Evolutionary conservation across 2,113 vertebrate species (phyloP), one percentile per base, ranked within the genome.

Genomic region (Alosa alosa): DNA sequence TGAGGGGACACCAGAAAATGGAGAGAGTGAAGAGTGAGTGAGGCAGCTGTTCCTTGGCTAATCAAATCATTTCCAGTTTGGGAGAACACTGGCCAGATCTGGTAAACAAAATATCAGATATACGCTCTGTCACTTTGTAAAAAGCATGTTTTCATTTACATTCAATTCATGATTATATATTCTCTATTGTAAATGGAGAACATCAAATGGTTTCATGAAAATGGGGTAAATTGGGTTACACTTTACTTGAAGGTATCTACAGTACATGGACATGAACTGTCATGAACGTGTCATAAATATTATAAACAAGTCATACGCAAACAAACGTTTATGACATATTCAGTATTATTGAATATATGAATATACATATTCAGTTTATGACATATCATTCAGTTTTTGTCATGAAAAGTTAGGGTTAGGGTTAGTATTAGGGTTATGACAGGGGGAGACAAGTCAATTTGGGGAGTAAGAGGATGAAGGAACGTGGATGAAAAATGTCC

Each of bases 361-460:
- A n/a, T n/a, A n/a, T n/a, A n/a, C n/a, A n/a, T n/a, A n/a, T n/a
- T n/a, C n/a, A n/a, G 31, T 31, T 31, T 31, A 31, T 31, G 31
- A 31, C 31, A 31, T 31, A 31, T 31, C 31, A 31, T 31, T 31
- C 31, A 31, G 31, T 31, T 31, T 31, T 31, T 31, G 31, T 31
- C 31, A 1, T 31, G 31, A 31, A 0, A 31, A 31, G 31, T 31
- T 31, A 31, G 31, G 31, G 31, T 31, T 31, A 31, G 31, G 31
- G 31, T 31, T 31, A 31, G 31, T 31, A 31, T 31, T 31, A 0
- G 31, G 31, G 31, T 31, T 31, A 31, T 31, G 31, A 31, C 31
- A 31, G 31, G 31, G 31, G 68, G n/a, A 75, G 72, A 36, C 72
- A 78, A 78, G 72, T 78, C 72, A 78, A 78, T 78, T 78, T 78